These are phyloP conservation scores for Saccostrea glomerata DNA, from an alignment of 1,140 invertebrate species.

Conservation along the genomic window DNA sequence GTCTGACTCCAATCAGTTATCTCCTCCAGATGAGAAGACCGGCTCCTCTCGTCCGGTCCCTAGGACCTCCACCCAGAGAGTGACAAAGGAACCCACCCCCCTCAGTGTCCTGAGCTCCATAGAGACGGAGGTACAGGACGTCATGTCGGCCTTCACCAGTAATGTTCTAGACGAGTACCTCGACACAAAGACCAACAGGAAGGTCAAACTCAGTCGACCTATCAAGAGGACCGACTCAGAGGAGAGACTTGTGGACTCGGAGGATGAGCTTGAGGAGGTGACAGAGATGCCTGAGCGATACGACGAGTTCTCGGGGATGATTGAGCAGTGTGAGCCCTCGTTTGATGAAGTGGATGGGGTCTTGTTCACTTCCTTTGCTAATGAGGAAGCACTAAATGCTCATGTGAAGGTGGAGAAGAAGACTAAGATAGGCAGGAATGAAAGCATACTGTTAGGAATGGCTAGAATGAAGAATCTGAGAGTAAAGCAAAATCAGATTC, in stretches of 20 bases:
- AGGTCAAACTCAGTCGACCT: not conserved
- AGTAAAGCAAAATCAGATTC: conserved; percentile 49
- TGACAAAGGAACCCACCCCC: conserved; percentile 43
- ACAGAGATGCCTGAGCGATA: conserved; percentile 19
- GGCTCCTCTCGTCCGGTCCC: conserved; percentile 8
- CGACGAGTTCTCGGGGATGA: conserved; percentile 43
- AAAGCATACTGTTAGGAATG: conserved; percentile 54
- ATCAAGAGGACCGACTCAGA: not conserved
- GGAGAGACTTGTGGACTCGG: not conserved
- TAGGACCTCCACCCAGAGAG: conserved; percentile 35
- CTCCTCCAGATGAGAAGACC: not conserved
- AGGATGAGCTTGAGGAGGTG: conserved; percentile 36
- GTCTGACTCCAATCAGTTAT: not conserved
- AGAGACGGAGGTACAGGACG: conserved; percentile 45
- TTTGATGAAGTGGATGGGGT: conserved; percentile 75
- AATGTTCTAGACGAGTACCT: conserved; percentile 47
- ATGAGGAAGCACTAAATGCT: conserved; percentile 67
- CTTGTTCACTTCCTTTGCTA: conserved; percentile 73
- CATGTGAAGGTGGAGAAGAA: conserved; percentile 72
- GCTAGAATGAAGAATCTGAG: conserved; percentile 59
- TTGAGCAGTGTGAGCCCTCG: conserved; percentile 68
- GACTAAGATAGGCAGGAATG: conserved; percentile 59
- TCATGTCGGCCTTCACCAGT: conserved; percentile 48
- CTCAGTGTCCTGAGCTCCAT: conserved; percentile 42
- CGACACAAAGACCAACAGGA: not conserved